These are phyloP conservation scores for Spizella passerina DNA, from an alignment of 2,797 vertebrate genomes.

Conservation along the genomic window DNA sequence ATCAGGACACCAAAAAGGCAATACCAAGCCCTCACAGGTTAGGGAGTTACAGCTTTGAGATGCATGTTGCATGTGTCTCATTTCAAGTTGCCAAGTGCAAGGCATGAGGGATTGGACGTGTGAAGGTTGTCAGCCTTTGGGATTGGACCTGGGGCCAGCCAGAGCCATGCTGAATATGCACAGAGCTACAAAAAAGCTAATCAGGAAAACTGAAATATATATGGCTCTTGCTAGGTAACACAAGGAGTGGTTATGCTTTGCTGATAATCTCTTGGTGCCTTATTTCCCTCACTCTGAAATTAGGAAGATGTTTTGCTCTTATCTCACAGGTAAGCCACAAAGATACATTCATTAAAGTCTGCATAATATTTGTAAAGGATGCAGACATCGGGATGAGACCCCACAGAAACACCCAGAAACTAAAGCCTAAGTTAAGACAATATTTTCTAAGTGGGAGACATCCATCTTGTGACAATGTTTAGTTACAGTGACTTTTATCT, in stretches of 20 bases:
- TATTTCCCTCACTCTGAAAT: background rate
- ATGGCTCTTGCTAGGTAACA: background rate
- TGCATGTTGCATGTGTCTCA: background rate
- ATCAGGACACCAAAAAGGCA: background rate
- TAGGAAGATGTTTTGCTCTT: background rate
- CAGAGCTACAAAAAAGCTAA: background rate
- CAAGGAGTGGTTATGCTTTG: background rate
- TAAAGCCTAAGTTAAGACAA: constrained; percentile 22
- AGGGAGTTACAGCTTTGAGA: background rate
- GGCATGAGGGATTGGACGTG: background rate
- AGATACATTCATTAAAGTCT: background rate
- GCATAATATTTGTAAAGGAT: background rate
- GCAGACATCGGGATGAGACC: background rate
- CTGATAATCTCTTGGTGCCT: background rate
- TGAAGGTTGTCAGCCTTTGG: background rate
- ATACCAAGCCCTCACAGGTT: background rate
- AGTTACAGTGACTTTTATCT: constrained; percentile 46
- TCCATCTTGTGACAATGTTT: constrained; percentile 38
- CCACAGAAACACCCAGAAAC: background rate
- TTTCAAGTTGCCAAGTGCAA: background rate
- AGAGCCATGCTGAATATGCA: background rate
- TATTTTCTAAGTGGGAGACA: constrained; percentile 39
- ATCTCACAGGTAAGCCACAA: background rate
- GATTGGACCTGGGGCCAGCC: background rate
- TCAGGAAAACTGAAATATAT: background rate